phyloP scores from a whole-genome alignment of 2,797 vertebrate species.

The Rhynchotus rufescens region DNA sequence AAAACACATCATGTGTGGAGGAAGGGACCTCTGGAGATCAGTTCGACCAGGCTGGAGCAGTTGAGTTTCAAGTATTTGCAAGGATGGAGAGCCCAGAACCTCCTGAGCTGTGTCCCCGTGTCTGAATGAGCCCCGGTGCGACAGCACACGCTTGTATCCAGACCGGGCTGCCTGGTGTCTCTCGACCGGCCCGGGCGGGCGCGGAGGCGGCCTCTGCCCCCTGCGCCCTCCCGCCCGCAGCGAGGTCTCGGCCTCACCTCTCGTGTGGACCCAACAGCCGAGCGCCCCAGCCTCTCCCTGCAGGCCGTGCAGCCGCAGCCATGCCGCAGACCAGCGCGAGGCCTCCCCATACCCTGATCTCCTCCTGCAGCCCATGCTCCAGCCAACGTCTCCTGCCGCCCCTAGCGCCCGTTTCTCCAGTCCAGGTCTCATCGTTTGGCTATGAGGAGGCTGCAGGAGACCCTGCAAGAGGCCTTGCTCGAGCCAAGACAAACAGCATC shows the following conservation, averaged over 20 bases:
- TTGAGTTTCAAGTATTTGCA: not conserved
- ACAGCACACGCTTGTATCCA: not conserved
- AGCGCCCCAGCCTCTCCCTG: too few species aligned
- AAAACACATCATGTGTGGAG: not conserved
- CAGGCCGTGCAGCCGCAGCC: too few species aligned
- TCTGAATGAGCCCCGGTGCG: not conserved
- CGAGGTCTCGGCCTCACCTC: too few species aligned
- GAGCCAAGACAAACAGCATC: not conserved
- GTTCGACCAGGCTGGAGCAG: not conserved
- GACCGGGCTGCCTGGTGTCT: not conserved
- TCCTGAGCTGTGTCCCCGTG: not conserved
- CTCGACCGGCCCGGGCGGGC: not conserved
- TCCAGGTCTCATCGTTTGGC: not conserved
- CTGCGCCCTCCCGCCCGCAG: too few species aligned
- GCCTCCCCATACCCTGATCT: not conserved
- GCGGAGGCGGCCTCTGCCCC: too few species aligned
- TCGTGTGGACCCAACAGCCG: too few species aligned
- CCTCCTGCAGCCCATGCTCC: not conserved
- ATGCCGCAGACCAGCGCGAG: too few species aligned
- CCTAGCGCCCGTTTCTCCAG: not conserved
- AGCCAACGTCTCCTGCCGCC: not conserved
- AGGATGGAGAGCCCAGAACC: not conserved
- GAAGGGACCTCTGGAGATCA: not conserved
- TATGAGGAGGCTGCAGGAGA: fast-evolving
- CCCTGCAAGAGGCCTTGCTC: not conserved